Percentiles rank a stretch among this genome's conserved stretches.
These are phyloP conservation scores for Phalangium opilio DNA, from an alignment of 2,888 invertebrate species.

Conservation along the genomic window DNA sequence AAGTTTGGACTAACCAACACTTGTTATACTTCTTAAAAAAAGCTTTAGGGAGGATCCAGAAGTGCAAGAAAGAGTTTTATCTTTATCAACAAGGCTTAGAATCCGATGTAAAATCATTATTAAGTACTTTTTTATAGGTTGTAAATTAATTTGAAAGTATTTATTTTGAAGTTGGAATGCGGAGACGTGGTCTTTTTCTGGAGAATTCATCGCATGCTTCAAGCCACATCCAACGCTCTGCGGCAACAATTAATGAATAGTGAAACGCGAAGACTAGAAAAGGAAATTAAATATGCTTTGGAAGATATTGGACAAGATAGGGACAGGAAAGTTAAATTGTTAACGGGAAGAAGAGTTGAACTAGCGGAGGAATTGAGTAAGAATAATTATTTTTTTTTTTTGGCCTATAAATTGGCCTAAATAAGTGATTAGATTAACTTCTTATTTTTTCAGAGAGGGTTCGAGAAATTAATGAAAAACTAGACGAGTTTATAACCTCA, in stretches of 20 bases:
- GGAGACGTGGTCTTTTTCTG: constrained; percentile 94
- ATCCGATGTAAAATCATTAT: constrained; percentile 30
- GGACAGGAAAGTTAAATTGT: constrained; percentile 54
- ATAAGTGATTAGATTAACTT: too few species aligned
- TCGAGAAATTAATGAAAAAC: constrained; percentile 87
- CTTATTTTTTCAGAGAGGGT: constrained; percentile 66
- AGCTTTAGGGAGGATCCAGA: constrained; percentile 61
- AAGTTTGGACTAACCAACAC: constrained; percentile 77
- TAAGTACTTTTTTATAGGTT: too few species aligned
- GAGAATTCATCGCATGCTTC: constrained; percentile 88
- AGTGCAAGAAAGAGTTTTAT: constrained; percentile 88
- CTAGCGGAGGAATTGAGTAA: constrained; percentile 95
- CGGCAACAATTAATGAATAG: constrained; percentile 85
- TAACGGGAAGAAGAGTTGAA: constrained; percentile 82
- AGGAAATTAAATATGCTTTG: constrained; percentile 86
- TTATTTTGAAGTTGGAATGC: constrained; percentile 54
- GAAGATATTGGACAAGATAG: constrained; percentile 77
- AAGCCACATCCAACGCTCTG: constrained; percentile 86
- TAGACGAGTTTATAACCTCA: constrained; percentile 96
- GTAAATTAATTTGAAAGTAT: not conserved
- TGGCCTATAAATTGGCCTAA: too few species aligned
- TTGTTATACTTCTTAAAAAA: constrained; percentile 69
- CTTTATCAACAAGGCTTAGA: constrained; percentile 63
- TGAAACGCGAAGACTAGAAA: constrained; percentile 79
- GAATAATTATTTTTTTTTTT: too few species aligned